Evolutionary conservation across 2,797 vertebrate genomes (phyloP), one percentile per base, ranked within the genome.

Genomic region (Cyclopterus lumpus): DNA sequence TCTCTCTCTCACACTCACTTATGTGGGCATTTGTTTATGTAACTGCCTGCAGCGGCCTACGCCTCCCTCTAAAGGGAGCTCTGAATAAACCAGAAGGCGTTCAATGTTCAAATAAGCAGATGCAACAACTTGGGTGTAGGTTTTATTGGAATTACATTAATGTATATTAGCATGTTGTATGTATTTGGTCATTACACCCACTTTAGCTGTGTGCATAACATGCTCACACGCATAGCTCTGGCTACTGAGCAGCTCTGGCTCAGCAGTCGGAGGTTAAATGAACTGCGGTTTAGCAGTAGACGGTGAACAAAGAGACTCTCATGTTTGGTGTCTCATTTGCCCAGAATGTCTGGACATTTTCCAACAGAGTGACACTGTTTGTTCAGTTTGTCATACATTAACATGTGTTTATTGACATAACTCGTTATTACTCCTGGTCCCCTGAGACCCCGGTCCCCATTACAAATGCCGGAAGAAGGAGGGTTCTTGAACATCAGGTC

Each of bases 1-100:
- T 75, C 73, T 78, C 16, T 55, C 36, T 49, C 54, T 70, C 58
- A 48, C 75, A 51, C 8, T 80, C 46, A 73, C 84, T 75, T 77
- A 84, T 88, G 90, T 88, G 87, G 89, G 63, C 84, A 91, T 87
- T 74, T 84, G 83, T 92, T 92, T 92, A 92, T 91, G 60, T 92
- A 91, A 92, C 80, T 38, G 85, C 82, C 71, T 68, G 61, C 57
- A 67, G 38, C 71, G 10, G 82, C 91, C 87, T 78, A 92, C 88
- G 65, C 82, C 86, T 70, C 76, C 79, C 73, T 73, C 65, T 36
- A 32, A 66, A 64, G 76, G 55, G 49, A 85, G 68, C 62, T 3
- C 53, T 30, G 20, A 55, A 55, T 26, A 69, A 73, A 71, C 57
- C 59, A 75, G 24, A 58, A 40, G 64, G 36, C 26, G n/a, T 57